A percentile compares a stretch with the other conserved stretches of the same genome.
Evolutionary conservation across 2,113 vertebrate genomes (phyloP).

Genomic region (Lycocorax pyrrhopterus): DNA sequence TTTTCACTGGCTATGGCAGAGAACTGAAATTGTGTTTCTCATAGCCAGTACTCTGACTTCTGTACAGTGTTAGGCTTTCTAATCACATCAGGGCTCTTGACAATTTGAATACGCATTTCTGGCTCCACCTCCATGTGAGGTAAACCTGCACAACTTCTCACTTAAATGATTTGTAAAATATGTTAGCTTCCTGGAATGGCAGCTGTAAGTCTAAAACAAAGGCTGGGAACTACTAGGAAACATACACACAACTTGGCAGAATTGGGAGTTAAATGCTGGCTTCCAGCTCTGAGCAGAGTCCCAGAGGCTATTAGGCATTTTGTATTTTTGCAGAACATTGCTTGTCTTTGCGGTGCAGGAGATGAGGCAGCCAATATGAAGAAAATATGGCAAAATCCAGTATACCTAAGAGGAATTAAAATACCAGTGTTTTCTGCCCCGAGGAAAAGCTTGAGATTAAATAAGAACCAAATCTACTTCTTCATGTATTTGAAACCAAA

Average conservation of each 20-base stretch:
- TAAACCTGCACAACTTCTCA: background rate
- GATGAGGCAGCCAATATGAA: background rate
- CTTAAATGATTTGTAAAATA: background rate
- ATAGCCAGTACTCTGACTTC: background rate
- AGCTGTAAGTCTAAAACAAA: background rate
- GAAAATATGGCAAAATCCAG: background rate
- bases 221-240: background rate
- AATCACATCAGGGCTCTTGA: background rate
- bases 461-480: background rate
- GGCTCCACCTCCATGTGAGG: background rate
- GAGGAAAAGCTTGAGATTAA: slow-evolving; percentile 8
- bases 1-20: background rate
- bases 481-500: background rate
- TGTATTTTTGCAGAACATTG: background rate
- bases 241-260: background rate
- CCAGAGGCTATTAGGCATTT: background rate
- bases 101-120: background rate
- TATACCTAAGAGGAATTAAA: background rate
- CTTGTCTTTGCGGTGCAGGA: background rate
- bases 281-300: background rate
- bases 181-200: background rate
- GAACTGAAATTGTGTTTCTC: background rate
- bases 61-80: background rate
- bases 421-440: background rate
- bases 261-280: background rate